Evolutionary conservation across 2,888 invertebrate species (phyloP).

Genomic region (Lasioglossum marginatum): DNA sequence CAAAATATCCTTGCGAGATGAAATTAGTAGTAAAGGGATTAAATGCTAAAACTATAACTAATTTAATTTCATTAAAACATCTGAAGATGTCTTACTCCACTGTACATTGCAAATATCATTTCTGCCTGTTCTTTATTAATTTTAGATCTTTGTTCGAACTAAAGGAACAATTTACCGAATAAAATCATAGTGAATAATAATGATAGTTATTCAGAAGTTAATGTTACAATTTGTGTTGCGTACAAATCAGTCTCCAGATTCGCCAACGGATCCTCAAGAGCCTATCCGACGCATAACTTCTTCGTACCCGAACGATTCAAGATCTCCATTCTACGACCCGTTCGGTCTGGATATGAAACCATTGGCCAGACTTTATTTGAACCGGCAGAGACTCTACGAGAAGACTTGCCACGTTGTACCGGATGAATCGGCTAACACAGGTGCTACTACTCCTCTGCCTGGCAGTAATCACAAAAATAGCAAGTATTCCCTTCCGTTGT

Average conservation of each 20-base stretch:
- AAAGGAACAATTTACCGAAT: not conserved
- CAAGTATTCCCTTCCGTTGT: constrained; percentile 84
- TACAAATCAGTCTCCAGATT: constrained; percentile 89
- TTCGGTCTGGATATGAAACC: constrained; percentile 90
- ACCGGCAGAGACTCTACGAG: constrained; percentile 90
- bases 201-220: not conserved
- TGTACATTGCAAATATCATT: too few species aligned
- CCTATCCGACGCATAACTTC: constrained; percentile 95
- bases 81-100: too few species aligned
- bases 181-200: too few species aligned
- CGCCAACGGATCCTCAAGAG: constrained; percentile 92
- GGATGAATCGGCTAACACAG: constrained; percentile 82
- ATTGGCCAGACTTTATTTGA: constrained; percentile 92
- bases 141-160: not conserved
- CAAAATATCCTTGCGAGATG: too few species aligned
- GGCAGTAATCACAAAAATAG: constrained; percentile 86
- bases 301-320: constrained; percentile 95
- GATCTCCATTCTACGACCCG: constrained; percentile 96
- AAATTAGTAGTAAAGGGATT: too few species aligned
- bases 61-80: too few species aligned
- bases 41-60: too few species aligned
- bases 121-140: not conserved
- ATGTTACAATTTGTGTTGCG: not conserved
- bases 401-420: constrained; percentile 90
- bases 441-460: constrained; percentile 82